Conservation (phyloP, 2,797 vertebrate genomes). For the Pseudocheirus occidentalis region DNA sequence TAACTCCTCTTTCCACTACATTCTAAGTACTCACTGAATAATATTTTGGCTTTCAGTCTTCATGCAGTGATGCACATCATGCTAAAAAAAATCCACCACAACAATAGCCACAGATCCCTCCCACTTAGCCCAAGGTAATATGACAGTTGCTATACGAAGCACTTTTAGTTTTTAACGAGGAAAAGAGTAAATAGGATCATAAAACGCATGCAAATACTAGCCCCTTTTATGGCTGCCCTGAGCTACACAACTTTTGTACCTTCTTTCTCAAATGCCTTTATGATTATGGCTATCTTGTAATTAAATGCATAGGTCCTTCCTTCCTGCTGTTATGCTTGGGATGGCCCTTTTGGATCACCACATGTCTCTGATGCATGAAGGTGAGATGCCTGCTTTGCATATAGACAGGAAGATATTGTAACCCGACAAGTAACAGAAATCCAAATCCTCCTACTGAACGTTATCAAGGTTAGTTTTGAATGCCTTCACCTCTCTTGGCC, state of each 20-base stretch:
- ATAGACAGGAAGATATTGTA: not conserved
- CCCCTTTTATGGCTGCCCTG: constrained; percentile 72
- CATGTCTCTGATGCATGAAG: not conserved
- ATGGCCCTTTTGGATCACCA: not conserved
- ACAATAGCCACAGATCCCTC: not conserved
- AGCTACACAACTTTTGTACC: constrained; percentile 66
- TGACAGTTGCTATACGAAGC: constrained; percentile 64
- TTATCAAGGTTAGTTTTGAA: not conserved
- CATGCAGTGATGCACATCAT: not conserved
- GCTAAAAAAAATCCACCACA: not conserved
- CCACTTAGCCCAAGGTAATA: constrained; percentile 41
- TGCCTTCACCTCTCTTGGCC: not conserved
- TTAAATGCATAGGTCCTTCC: constrained; percentile 35
- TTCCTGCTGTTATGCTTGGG: constrained; percentile 4
- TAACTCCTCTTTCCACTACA: not conserved
- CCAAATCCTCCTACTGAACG: not conserved
- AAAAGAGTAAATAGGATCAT: constrained; percentile 55
- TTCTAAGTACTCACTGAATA: not conserved
- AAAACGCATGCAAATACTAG: constrained; percentile 18
- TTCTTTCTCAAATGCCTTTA: constrained; percentile 66
- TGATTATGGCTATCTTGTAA: constrained; percentile 57
- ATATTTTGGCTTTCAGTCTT: not conserved
- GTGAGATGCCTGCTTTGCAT: not conserved
- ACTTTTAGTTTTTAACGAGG: constrained; percentile 71
- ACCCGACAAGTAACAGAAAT: not conserved